phyloP scores from a whole-genome alignment of 2,797 vertebrate genomes.

The Dendrocincla tyrannina region DNA sequence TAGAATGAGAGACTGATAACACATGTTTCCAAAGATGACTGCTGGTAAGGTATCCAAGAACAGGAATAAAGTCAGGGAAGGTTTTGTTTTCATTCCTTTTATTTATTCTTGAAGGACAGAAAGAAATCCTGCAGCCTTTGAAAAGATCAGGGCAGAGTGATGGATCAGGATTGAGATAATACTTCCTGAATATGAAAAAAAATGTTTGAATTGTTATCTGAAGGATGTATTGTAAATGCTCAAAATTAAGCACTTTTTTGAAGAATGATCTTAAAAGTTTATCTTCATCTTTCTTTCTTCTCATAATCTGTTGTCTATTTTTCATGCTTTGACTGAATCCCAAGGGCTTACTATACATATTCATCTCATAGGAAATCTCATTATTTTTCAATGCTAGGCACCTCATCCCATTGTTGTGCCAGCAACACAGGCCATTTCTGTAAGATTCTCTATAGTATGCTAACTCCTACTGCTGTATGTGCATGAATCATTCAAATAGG shows the following conservation, averaged over 20 bases:
- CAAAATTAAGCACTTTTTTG: slow-evolving; percentile 40
- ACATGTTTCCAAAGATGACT: not conserved
- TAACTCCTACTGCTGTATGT: not conserved
- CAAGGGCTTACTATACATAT: not conserved
- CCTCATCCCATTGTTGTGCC: not conserved
- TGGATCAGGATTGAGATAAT: not conserved
- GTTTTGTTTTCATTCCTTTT: not conserved
- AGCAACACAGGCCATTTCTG: not conserved
- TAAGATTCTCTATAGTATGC: not conserved
- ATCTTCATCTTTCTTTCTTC: slow-evolving; percentile 36
- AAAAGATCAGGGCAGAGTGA: not conserved
- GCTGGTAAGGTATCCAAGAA: not conserved
- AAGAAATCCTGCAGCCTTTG: slow-evolving; percentile 17
- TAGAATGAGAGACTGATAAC: not conserved
- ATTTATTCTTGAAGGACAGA: slow-evolving; percentile 1
- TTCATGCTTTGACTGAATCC: not conserved
- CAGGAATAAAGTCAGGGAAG: not conserved
- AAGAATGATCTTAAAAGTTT: slow-evolving; percentile 15
- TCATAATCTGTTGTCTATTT: slow-evolving; percentile 13
- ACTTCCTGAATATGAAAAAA: not conserved
- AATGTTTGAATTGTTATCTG: not conserved
- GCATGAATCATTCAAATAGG: slow-evolving; percentile 15
- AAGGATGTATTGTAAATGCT: not conserved
- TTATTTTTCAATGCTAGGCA: not conserved
- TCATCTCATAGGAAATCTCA: slow-evolving; percentile 44